phyloP scores from a whole-genome alignment of 1,140 invertebrate genomes.

The Hydropsyche tenuis region DNA sequence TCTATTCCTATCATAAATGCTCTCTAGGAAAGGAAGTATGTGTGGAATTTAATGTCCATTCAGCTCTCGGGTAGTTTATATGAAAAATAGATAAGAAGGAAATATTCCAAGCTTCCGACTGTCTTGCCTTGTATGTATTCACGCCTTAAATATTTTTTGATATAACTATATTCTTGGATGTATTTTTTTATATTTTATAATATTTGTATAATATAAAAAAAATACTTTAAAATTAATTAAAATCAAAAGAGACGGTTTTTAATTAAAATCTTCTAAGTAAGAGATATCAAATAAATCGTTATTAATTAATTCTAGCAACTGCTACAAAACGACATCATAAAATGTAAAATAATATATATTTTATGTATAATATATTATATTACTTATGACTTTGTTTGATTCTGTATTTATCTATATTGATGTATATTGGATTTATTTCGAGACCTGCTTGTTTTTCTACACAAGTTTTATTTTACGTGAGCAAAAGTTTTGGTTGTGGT shows the following conservation, averaged over 20 bases:
- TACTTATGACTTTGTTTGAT: too few species aligned
- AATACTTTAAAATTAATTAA: too few species aligned
- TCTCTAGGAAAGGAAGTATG: slow-evolving; percentile 21
- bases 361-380: neutral
- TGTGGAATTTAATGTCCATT: slow-evolving; percentile 36
- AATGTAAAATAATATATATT: neutral
- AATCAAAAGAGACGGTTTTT: too few species aligned
- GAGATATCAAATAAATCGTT: too few species aligned
- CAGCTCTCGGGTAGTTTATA: slow-evolving; percentile 20
- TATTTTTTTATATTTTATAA: too few species aligned
- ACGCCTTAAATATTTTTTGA: neutral
- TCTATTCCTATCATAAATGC: slow-evolving; percentile 18
- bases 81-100: slow-evolving; percentile 31
- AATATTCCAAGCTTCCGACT: slow-evolving; percentile 28
- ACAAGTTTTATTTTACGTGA: too few species aligned
- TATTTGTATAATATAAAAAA: too few species aligned
- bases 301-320: neutral
- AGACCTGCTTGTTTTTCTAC: too few species aligned
- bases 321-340: neutral
- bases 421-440: neutral
- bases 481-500: too few species aligned
- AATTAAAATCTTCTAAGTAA: too few species aligned
- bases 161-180: too few species aligned
- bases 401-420: neutral
- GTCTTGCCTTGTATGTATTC: slow-evolving; percentile 6